Evolutionary conservation across 2,888 invertebrate species (phyloP), one percentile per base, ranked within the genome.

Genomic region (Chesias legatella): DNA sequence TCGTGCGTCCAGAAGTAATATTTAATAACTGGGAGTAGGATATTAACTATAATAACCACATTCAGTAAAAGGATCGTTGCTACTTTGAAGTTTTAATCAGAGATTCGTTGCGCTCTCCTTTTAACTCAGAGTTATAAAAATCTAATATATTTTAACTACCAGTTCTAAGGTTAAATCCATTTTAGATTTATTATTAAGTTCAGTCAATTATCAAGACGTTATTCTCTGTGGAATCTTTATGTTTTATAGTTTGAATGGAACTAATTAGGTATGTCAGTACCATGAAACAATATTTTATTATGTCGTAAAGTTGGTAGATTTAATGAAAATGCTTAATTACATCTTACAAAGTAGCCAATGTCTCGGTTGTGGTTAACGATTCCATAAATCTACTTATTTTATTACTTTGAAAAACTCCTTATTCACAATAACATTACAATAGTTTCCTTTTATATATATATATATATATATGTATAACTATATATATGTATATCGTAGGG

Each of bases 81-180:
- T 62, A 59, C 60, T 67, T 58, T 61, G 62, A 71, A 63, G 61
- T 73, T 74, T 73, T 79, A 76, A 84, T 84, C 81, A 80, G 66
- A 63, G 60, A 79, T 83, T 80, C 62, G 81, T 61, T 55, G 55
- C 78, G 79, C 72, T 65, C 72, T 60, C 61, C 58, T 73, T 68
- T 63, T 57, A 63, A 56, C 59, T 55, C 50, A 42, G 45, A 33
- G 44, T 47, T 48, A 55, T 54, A 59, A 56, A 58, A 48, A 49
- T 33, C 30, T 63, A 63, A 70, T 63, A 53, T 56, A 46, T 56
- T 61, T 60, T 55, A 52, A 53, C 48, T 42, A 33, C 46, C 36
- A 39, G 47, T 56, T 49, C 34, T 35, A 30, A 39, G 29, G 35
- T 34, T 33, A 9, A 21, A 43, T 37, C 23, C 6, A 21, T 34